Evolutionary conservation across 2,888 invertebrate species (phyloP), one percentile per base, ranked within the genome.

Genomic region (Protophormia terraenovae): DNA sequence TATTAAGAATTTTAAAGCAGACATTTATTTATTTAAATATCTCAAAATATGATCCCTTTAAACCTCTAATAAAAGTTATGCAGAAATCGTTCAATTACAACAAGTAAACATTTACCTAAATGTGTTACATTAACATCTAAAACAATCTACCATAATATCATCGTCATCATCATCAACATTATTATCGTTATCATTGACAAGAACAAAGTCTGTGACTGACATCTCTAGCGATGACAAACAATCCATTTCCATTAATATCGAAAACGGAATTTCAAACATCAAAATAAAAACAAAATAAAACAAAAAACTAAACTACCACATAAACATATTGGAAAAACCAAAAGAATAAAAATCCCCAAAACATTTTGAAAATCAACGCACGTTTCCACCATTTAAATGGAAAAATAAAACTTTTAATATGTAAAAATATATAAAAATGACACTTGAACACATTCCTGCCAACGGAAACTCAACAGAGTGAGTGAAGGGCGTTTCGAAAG

Each of bases 281-380:
- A 53, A 69, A 69, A n/a, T 53, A 2, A 12, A 12, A 16, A 47
- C 55, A 47, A 27, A n/a, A 16, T 19, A 8, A 55, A 45, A 29
- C 19, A 10, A 3, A 41, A 66, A 22, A 32, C 47, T 22, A 38
- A 16, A 75, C n/a, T 45, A 32, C 14, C 14, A 2, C 32, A 67
- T 19, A 55, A n/a, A 47, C 16, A 41, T 41, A 50, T 71, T 62
- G 41, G 14, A 38, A 62, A 83, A 41, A 32, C 22, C n/a, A n/a
- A n/a, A n/a, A n/a, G n/a, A 27, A 38, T 19, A 29, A 64, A 83
- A 45, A 47, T n/a, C 22, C 38, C 7, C 55, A 41, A 85, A 12
- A 27, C n/a, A 32, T 41, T 81, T 82, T 75, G n/a, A 71, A 60
- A 85, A 78, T 82, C 75, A 45, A 71, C 50, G 75, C 81, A 85